A percentile compares a stretch with the other conserved stretches of the same genome.
These are phyloP conservation scores for Geotrypetes seraphini DNA, from an alignment of 2,797 vertebrate genomes.

Conservation along the genomic window DNA sequence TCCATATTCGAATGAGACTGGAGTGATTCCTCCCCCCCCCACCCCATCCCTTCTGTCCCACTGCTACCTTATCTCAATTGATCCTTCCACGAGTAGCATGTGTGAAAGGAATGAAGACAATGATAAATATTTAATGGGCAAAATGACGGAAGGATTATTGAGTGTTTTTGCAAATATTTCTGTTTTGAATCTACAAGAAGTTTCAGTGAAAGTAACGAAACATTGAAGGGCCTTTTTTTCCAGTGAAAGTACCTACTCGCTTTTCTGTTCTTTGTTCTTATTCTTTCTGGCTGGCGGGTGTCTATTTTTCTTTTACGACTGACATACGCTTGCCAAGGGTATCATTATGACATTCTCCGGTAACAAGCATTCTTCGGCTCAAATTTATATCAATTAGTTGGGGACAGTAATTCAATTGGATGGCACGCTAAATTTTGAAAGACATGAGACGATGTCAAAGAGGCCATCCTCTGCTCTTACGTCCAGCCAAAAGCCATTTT, in stretches of 20 bases:
- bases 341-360: conserved; percentile 79
- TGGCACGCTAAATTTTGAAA: conserved; percentile 80
- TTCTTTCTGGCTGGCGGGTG: no score
- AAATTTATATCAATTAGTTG: conserved; percentile 90
- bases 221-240: conserved; percentile 1
- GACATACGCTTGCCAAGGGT: conserved; percentile 62
- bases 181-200: background rate
- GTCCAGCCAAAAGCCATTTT: conserved; percentile 86
- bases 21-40: no score
- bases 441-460: conserved; percentile 71
- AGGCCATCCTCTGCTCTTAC: conserved; percentile 62
- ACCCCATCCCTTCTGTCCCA: no score
- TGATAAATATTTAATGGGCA: no score
- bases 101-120: no score
- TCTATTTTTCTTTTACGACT: conserved; percentile 39
- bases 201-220: conserved; percentile 3
- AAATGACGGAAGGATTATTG: no score
- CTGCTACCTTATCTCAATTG: no score
- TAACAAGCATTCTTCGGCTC: conserved; percentile 89
- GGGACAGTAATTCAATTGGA: conserved; percentile 85
- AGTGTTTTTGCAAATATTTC: no score
- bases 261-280: conserved; percentile 8
- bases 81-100: no score
- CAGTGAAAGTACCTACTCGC: conserved; percentile 16
- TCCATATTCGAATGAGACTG: no score